These are phyloP conservation scores for Herminia tarsipennalis DNA, from an alignment of 2,888 invertebrate species.

Conservation along the genomic window DNA sequence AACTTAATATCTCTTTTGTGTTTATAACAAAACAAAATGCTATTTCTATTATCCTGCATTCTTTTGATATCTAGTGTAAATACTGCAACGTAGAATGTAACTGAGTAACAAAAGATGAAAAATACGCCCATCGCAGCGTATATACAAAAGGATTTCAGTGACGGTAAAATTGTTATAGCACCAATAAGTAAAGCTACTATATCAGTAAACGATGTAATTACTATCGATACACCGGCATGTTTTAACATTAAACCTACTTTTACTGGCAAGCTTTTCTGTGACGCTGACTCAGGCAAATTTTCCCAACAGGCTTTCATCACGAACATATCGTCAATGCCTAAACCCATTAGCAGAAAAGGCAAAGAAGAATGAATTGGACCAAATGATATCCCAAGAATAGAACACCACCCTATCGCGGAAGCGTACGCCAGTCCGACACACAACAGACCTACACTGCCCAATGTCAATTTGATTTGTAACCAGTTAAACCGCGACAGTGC, in stretches of 20 bases:
- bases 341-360: constrained; percentile 92
- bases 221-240: constrained; percentile 94
- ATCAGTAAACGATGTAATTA: constrained; percentile 93
- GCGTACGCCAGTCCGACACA: constrained; percentile 91
- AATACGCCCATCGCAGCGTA: constrained; percentile 92
- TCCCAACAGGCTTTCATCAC: constrained; percentile 93
- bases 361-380: constrained; percentile 93
- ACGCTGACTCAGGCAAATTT: constrained; percentile 83
- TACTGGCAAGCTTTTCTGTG: constrained; percentile 84
- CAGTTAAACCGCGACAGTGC: constrained; percentile 91
- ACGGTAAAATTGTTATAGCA: constrained; percentile 92
- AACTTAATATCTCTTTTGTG: constrained; percentile 85
- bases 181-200: constrained; percentile 92
- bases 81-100: constrained; percentile 93
- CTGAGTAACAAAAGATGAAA: constrained; percentile 90
- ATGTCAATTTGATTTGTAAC: constrained; percentile 88
- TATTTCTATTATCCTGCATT: constrained; percentile 87
- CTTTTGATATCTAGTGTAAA: constrained; percentile 90
- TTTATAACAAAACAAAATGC: constrained; percentile 88
- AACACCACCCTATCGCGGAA: constrained; percentile 90
- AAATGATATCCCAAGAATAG: constrained; percentile 89
- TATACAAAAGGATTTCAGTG: constrained; percentile 92
- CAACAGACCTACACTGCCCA: constrained; percentile 89
- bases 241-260: constrained; percentile 89
- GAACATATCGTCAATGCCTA: constrained; percentile 94